These are phyloP conservation scores for Agonopterix alstromeriana DNA, from an alignment of 2,888 invertebrate genomes.

Conservation along the genomic window DNA sequence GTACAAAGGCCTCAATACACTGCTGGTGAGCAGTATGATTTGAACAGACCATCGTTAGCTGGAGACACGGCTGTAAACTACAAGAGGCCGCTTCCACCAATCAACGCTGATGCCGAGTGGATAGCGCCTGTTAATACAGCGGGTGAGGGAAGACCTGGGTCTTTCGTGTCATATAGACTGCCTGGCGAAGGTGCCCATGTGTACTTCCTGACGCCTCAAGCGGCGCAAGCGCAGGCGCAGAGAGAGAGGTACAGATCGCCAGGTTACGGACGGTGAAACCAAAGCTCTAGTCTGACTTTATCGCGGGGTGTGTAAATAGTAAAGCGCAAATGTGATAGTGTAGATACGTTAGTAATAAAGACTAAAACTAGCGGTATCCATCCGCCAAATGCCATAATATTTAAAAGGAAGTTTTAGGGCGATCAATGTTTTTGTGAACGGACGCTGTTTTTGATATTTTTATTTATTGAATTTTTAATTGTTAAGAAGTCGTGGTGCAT, in stretches of 20 bases:
- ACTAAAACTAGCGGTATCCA: conserved; percentile 60
- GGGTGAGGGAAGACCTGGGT: conserved; percentile 70
- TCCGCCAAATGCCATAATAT: conserved; percentile 70
- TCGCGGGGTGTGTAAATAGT: conserved; percentile 61
- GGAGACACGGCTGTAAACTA: conserved; percentile 77
- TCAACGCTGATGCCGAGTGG: conserved; percentile 78
- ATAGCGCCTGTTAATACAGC: conserved; percentile 58
- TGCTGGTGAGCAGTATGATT: conserved; percentile 53
- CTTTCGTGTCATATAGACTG: conserved; percentile 83
- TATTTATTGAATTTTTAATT: conserved; percentile 69
- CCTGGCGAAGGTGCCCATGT: conserved; percentile 88
- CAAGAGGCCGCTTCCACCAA: conserved; percentile 70
- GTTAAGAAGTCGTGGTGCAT: conserved; percentile 66
- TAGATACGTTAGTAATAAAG: conserved; percentile 66
- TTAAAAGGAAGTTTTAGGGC: conserved; percentile 34
- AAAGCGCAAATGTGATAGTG: conserved; percentile 76
- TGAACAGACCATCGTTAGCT: conserved; percentile 54
- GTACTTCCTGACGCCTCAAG: conserved; percentile 86
- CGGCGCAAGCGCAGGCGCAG: conserved; percentile 46
- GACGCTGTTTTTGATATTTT: conserved; percentile 33
- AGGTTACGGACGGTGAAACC: conserved; percentile 69
- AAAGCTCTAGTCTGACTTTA: conserved; percentile 71
- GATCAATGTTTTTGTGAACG: conserved; percentile 25
- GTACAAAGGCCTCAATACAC: conserved; percentile 51
- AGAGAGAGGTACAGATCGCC: conserved; percentile 54